These are phyloP conservation scores for Drosophila willistoni DNA, from an alignment of 1,140 invertebrate species.

Conservation along the genomic window DNA sequence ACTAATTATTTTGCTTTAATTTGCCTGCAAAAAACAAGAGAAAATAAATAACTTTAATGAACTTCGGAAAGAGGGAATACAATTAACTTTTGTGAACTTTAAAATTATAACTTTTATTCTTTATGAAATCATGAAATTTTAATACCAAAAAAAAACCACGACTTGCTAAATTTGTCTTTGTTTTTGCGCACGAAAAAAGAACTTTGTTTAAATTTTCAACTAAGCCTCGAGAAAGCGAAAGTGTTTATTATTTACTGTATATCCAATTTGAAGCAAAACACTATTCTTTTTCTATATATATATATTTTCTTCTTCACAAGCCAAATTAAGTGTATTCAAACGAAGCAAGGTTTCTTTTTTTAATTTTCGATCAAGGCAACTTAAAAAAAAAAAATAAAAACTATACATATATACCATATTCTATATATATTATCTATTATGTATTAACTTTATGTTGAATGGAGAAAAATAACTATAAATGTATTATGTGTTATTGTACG, in stretches of 20 bases:
- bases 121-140: too few relatives aligned
- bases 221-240: too few relatives aligned
- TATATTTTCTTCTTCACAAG: background rate
- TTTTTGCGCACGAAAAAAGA: too few relatives aligned
- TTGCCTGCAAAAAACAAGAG: background rate
- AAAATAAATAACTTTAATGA: background rate
- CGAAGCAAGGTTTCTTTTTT: background rate
- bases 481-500: slow-evolving; percentile 2
- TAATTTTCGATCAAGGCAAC: background rate
- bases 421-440: slow-evolving; percentile 3
- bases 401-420: slow-evolving; percentile 10
- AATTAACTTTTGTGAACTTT: too few relatives aligned
- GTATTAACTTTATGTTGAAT: slow-evolving; percentile 5
- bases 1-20: background rate
- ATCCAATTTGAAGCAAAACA: too few relatives aligned
- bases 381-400: background rate
- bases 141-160: too few relatives aligned
- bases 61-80: background rate
- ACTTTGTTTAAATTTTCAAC: too few relatives aligned
- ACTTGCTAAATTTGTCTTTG: too few relatives aligned
- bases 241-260: too few relatives aligned
- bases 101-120: too few relatives aligned
- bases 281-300: background rate
- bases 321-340: background rate
- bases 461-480: slow-evolving; percentile 1